Evolutionary conservation across 2,888 invertebrate species (phyloP), one percentile per base, ranked within the genome.

Genomic region (Synanthedon formicaeformis): DNA sequence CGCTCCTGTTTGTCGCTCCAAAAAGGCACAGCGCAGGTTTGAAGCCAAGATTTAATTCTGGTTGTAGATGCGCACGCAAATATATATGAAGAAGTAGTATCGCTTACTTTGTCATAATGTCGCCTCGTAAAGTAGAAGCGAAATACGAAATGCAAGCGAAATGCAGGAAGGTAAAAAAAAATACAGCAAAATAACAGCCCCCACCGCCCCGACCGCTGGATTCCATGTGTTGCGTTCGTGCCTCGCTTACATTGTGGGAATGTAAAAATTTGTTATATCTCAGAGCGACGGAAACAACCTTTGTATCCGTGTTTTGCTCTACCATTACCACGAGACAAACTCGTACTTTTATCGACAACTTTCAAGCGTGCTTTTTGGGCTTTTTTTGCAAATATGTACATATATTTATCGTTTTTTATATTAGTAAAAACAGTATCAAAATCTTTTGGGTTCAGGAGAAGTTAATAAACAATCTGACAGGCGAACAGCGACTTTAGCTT

Each of bases 211-310:
- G 10, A 34, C 34, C 34, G 10, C 34, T 34, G 40, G 27, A 50
- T 34, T 65, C 66, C 70, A 75, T 69, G 73, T 75, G 68, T 67
- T 66, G 66, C 67, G 61, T 41, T 63, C 60, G 64, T 63, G 63
- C 64, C 61, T 58, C 60, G 59, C 58, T 60, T 62, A 70, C 71
- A 67, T 72, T 73, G 73, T 71, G 67, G 63, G 65, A 75, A 72
- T 71, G 73, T 71, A 70, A 74, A 76, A 78, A 78, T 78, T 78
- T 78, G 75, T 74, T 49, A 72, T 67, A 67, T 64, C 64, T 65
- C 64, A 61, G 57, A 58, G 51, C 60, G 67, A 58, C 66, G 71
- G 74, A 72, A 73, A 66, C 64, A 62, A 64, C 68, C 62, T 63
- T 63, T 62, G 60, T 59, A 58, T 55, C 58, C 56, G 58, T 34